Conservation (phyloP, 2,113 vertebrate species). For the Columba janthina region DNA sequence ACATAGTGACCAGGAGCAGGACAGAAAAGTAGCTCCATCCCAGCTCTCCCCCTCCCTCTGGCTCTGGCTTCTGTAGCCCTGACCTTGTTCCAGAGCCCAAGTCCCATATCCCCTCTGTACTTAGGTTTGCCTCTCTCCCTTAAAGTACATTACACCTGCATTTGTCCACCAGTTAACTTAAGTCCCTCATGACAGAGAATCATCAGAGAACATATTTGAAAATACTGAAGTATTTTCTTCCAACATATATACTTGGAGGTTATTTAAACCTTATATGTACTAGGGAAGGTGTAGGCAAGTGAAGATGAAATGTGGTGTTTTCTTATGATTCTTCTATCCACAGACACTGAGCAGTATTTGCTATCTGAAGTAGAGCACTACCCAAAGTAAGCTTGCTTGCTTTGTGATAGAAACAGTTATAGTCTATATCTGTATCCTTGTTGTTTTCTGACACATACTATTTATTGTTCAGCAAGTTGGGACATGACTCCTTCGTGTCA, state of each 20-base stretch:
- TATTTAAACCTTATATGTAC: neutral
- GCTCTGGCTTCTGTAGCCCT: neutral
- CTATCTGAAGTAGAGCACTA: neutral
- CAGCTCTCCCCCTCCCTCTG: neutral
- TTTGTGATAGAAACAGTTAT: neutral
- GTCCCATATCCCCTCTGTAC: neutral
- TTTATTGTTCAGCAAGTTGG: neutral
- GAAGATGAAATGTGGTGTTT: neutral
- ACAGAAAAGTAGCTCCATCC: neutral
- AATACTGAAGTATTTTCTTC: neutral
- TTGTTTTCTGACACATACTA: neutral
- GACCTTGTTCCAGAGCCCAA: neutral
- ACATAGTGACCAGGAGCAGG: neutral
- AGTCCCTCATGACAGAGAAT: neutral
- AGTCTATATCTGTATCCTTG: neutral
- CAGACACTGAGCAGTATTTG: neutral
- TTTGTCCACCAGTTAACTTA: neutral
- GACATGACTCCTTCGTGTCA: neutral
- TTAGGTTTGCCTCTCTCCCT: neutral
- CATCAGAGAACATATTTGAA: neutral
- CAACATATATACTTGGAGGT: neutral
- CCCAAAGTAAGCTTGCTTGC: neutral
- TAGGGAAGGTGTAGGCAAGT: neutral
- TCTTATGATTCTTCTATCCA: neutral
- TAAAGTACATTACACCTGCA: accelerated